Percentiles rank a stretch among this genome's conserved stretches.
These are phyloP conservation scores for Eudemis profundana DNA, from an alignment of 2,888 invertebrate genomes.

Conservation along the genomic window DNA sequence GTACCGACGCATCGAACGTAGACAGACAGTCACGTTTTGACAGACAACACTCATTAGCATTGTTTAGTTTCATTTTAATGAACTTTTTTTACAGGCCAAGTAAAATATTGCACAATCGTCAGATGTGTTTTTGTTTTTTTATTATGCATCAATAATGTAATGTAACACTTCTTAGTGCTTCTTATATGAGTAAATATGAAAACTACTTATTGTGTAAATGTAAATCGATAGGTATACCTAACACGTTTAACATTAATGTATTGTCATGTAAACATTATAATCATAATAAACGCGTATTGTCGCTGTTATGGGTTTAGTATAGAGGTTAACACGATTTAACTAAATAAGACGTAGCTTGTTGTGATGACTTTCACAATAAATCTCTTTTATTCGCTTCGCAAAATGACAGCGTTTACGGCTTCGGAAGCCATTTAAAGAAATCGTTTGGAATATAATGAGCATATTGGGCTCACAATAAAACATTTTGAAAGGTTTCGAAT, in stretches of 20 bases:
- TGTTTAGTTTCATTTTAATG: constrained; percentile 74
- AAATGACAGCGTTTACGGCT: constrained; percentile 68
- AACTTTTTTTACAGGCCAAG: constrained; percentile 54
- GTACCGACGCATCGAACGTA: constrained; percentile 47
- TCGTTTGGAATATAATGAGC: constrained; percentile 60
- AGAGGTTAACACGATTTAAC: constrained; percentile 28
- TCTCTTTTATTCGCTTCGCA: constrained; percentile 70
- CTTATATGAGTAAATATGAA: background rate
- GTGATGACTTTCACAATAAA: constrained; percentile 68
- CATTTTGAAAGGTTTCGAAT: constrained; percentile 47
- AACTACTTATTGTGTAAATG: background rate
- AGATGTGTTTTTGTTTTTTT: constrained; percentile 23
- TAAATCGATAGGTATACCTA: background rate
- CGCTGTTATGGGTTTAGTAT: constrained; percentile 3
- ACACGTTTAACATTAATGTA: background rate
- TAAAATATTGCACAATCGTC: constrained; percentile 32
- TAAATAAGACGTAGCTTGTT: constrained; percentile 57
- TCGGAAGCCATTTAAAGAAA: constrained; percentile 65
- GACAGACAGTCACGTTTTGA: constrained; percentile 56
- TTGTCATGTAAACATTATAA: background rate
- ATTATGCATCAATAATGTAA: background rate
- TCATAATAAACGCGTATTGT: background rate
- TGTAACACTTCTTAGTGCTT: no score
- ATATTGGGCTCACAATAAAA: constrained; percentile 57
- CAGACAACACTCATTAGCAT: constrained; percentile 72